These are phyloP conservation scores for Philonicus albiceps DNA, from an alignment of 2,888 invertebrate genomes.

Conservation along the genomic window DNA sequence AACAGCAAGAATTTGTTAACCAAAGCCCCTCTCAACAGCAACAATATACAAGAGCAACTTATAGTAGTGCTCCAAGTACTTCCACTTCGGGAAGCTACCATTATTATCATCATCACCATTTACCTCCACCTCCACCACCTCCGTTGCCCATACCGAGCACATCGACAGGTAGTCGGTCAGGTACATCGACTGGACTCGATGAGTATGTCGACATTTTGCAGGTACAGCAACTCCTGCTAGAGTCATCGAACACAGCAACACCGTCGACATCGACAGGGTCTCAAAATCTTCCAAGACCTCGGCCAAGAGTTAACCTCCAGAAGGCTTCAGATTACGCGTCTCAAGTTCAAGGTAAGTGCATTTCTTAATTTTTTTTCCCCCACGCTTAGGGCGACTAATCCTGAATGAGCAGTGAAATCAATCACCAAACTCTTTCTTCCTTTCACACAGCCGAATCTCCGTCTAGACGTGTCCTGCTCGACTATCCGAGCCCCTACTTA, in stretches of 20 bases:
- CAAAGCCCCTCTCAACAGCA: constrained; percentile 22
- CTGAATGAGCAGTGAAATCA: background rate
- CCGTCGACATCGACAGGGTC: constrained; percentile 53
- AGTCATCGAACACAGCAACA: constrained; percentile 59
- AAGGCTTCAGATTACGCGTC: constrained; percentile 62
- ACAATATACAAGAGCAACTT: constrained; percentile 37
- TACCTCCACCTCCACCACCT: constrained; percentile 30
- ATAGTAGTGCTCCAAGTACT: constrained; percentile 56
- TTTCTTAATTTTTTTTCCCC: background rate
- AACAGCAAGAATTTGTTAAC: background rate
- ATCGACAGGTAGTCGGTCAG: constrained; percentile 1
- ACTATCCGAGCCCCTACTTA: constrained; percentile 62
- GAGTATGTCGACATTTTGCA: constrained; percentile 87
- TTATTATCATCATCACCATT: constrained; percentile 47
- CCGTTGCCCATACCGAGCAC: background rate
- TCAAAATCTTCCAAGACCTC: constrained; percentile 57
- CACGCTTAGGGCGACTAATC: background rate
- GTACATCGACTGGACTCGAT: constrained; percentile 63
- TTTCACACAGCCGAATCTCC: constrained; percentile 60
- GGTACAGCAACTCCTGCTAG: constrained; percentile 78
- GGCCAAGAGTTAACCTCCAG: constrained; percentile 62
- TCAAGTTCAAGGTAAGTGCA: constrained; percentile 61
- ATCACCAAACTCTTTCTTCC: background rate
- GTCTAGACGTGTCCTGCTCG: constrained; percentile 63
- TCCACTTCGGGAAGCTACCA: constrained; percentile 50